Evolutionary conservation across 2,888 invertebrate genomes (phyloP).

Genomic region (Orthosia cruda): DNA sequence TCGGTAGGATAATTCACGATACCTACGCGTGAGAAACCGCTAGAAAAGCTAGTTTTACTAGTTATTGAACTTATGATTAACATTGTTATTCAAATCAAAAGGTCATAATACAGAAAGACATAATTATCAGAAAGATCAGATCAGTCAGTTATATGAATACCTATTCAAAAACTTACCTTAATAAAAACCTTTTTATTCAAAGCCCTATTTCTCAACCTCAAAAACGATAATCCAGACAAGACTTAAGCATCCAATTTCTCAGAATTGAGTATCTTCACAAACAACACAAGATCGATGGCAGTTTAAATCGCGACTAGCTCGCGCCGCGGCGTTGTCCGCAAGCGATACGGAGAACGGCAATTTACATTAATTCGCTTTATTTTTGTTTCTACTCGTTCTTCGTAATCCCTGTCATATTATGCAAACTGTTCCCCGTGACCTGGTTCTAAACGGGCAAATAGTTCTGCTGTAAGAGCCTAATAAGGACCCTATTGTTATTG

Average conservation of each 20-base stretch:
- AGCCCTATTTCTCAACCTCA: slow-evolving; percentile 14
- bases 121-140: too few species aligned
- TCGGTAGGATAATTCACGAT: too few species aligned
- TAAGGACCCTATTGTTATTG: slow-evolving; percentile 41
- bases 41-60: too few species aligned
- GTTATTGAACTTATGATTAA: too few species aligned
- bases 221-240: slow-evolving; percentile 49
- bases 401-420: slow-evolving; percentile 69
- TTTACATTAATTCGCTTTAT: slow-evolving; percentile 76
- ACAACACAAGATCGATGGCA: slow-evolving; percentile 64
- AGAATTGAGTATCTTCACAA: slow-evolving; percentile 40
- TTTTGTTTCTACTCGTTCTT: slow-evolving; percentile 69
- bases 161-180: neutral
- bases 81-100: too few species aligned
- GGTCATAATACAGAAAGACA: too few species aligned
- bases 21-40: too few species aligned
- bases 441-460: slow-evolving; percentile 64
- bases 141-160: neutral
- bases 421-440: slow-evolving; percentile 74
- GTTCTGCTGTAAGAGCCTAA: slow-evolving; percentile 46
- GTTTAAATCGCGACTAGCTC: slow-evolving; percentile 58
- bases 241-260: slow-evolving; percentile 44
- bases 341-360: slow-evolving; percentile 61
- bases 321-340: slow-evolving; percentile 50
- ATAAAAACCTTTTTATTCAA: slow-evolving; percentile 9